These are phyloP conservation scores for Rhynchophorus ferrugineus DNA, from an alignment of 1,140 invertebrate species.

Conservation along the genomic window DNA sequence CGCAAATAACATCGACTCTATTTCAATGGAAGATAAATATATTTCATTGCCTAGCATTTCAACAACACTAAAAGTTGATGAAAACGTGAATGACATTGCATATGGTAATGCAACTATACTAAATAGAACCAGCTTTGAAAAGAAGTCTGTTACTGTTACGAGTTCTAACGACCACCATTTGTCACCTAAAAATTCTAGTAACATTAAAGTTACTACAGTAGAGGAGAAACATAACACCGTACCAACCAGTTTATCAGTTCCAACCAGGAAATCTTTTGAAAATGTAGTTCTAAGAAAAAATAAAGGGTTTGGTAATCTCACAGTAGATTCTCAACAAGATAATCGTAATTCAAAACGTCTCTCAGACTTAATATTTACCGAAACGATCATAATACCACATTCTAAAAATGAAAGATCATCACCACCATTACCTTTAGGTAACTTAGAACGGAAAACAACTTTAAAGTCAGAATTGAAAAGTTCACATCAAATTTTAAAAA, in stretches of 20 bases:
- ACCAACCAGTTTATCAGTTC: slow-evolving; percentile 4
- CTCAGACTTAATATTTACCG: slow-evolving; percentile 11
- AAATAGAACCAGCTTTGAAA: neutral
- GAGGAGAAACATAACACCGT: neutral
- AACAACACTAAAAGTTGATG: neutral
- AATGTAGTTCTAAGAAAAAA: slow-evolving; percentile 4
- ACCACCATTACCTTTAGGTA: no score
- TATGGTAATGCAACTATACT: neutral
- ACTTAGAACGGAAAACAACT: no score
- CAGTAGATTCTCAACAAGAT: neutral
- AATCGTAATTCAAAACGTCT: slow-evolving; percentile 3
- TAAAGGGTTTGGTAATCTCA: neutral
- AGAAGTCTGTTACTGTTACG: neutral
- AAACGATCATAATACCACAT: neutral
- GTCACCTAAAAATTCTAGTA: no score
- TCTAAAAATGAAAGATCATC: neutral
- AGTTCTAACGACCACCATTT: neutral
- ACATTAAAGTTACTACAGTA: no score
- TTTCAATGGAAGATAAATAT: no score
- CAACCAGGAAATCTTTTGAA: neutral
- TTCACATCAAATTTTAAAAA: no score
- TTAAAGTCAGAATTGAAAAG: no score
- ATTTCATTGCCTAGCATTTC: neutral
- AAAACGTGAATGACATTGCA: no score
- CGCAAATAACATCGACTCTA: no score